A percentile compares a stretch with the other conserved stretches of the same genome.
phyloP scores from a whole-genome alignment of 2,888 invertebrate species.

The Achlya flavicornis region DNA sequence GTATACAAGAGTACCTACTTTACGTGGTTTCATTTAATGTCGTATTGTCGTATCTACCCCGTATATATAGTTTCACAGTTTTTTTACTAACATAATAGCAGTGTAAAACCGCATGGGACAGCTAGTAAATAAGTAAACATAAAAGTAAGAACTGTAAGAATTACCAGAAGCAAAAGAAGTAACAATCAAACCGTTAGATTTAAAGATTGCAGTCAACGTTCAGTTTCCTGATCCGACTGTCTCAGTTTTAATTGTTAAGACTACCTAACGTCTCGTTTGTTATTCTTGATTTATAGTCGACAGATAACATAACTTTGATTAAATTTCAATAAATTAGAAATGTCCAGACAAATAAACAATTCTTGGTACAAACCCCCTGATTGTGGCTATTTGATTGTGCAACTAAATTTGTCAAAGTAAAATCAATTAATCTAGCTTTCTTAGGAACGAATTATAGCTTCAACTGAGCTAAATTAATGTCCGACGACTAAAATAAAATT shows the following conservation, averaged over 20 bases:
- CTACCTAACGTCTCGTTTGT: not conserved
- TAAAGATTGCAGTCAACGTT: conserved; percentile 5
- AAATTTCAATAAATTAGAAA: conserved; percentile 14
- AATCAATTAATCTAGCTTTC: conserved; percentile 11
- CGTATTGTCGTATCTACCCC: too few species aligned
- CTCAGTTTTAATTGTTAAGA: conserved; percentile 8
- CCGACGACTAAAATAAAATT: not conserved
- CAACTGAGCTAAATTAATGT: not conserved
- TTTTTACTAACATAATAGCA: too few species aligned
- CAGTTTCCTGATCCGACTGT: conserved; percentile 1
- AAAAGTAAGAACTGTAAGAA: not conserved
- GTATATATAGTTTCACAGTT: too few species aligned
- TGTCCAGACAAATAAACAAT: conserved; percentile 11
- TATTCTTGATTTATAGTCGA: conserved; percentile 9
- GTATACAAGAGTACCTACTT: too few species aligned
- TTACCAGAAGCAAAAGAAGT: not conserved
- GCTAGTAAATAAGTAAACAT: not conserved
- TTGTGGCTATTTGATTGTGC: conserved; percentile 8
- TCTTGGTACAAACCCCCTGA: conserved; percentile 5
- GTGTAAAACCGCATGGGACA: too few species aligned
- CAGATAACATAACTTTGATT: conserved; percentile 12
- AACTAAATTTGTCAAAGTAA: conserved; percentile 10
- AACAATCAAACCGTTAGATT: not conserved
- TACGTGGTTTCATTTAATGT: too few species aligned
- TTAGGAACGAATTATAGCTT: conserved; percentile 2